A percentile compares a stretch with the other conserved stretches of the same genome.
These are phyloP conservation scores for Autographa gamma DNA, from an alignment of 2,888 invertebrate species.

Conservation along the genomic window DNA sequence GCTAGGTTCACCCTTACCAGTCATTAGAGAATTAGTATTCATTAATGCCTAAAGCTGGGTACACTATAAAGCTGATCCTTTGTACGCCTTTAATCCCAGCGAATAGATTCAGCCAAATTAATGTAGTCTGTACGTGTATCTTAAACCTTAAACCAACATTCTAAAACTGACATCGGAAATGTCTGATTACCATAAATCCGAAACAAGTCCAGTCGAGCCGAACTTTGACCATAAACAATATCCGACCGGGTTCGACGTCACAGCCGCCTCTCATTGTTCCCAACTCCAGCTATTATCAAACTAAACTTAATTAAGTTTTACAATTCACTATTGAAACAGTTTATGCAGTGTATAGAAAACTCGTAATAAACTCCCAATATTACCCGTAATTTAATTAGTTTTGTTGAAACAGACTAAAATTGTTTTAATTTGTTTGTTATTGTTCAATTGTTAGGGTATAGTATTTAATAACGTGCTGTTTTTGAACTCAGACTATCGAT, in stretches of 20 bases:
- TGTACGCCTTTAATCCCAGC: constrained; percentile 55
- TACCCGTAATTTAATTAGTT: constrained; percentile 46
- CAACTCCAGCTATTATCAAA: constrained; percentile 41
- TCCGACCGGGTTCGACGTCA: constrained; percentile 29
- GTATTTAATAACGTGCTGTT: not conserved
- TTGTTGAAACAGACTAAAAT: constrained; percentile 32
- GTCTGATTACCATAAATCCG: constrained; percentile 65
- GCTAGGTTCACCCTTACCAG: constrained; percentile 23
- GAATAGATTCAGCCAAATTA: constrained; percentile 51
- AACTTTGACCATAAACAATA: constrained; percentile 67
- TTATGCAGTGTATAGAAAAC: constrained; percentile 26
- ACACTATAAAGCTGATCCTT: constrained; percentile 62
- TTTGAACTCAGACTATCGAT: not conserved
- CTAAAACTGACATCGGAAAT: constrained; percentile 55
- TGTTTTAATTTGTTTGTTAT: constrained; percentile 28
- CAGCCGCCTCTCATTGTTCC: constrained; percentile 43
- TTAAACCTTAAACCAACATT: constrained; percentile 42
- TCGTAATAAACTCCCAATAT: constrained; percentile 32
- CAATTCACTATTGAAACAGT: constrained; percentile 33
- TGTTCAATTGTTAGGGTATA: constrained; percentile 14
- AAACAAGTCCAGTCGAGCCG: constrained; percentile 49
- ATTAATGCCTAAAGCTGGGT: constrained; percentile 65
- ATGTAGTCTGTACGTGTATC: constrained; percentile 33
- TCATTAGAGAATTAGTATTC: constrained; percentile 58
- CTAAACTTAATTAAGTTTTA: constrained; percentile 48